Evolutionary conservation across 2,113 vertebrate species (phyloP), one percentile per base, ranked within the genome.

Genomic region (Alligator mississippiensis): DNA sequence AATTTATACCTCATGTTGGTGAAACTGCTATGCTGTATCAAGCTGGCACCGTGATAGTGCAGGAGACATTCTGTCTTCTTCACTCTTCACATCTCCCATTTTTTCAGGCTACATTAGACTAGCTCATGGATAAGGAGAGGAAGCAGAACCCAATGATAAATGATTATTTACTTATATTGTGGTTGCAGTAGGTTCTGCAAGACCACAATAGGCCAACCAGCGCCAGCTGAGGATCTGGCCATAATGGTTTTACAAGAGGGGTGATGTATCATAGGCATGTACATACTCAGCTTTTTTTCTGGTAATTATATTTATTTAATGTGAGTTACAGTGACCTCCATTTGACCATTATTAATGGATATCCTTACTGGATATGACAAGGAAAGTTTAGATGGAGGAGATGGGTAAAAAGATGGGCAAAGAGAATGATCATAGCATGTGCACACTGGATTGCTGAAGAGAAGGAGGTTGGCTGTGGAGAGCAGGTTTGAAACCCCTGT

Each of bases 321-420:
- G 34, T 25, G 68, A 92, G 12, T 95, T 96, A 62, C 85, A 64
- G 80, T 81, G 60, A 79, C 87, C 54, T 34, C 25, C 84, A 80
- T 94, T 74, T 94, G 30, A n/a, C 14, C 28, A 10, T 24, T 72
- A 24, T 25, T 47, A 47, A 47, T 47, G 47, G 47, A 47, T 8
- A 47, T 47, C 47, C 47, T 47, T 47, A 47, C 47, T 47, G 47
- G 47, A 47, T 47, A 72, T 78, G 75, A 6, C 77, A 58, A 85
- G 77, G 58, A 87, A 74, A 30, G 10, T 38, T 88, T 88, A 89
- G 68, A 66, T 24, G 19, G 74, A 90, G n/a, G 80, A 96, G n/a
- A 82, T 58, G 63, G 16, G n/a, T 70, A 70, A 70, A 30, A 19
- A 16, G 16, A 34, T 83, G 91, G 92, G 30, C 38, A 92, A 64